Percentiles rank a stretch among this genome's conserved stretches.
Evolutionary conservation across 2,797 vertebrate species (phyloP).

Genomic region (Distichodus sexfasciatus): DNA sequence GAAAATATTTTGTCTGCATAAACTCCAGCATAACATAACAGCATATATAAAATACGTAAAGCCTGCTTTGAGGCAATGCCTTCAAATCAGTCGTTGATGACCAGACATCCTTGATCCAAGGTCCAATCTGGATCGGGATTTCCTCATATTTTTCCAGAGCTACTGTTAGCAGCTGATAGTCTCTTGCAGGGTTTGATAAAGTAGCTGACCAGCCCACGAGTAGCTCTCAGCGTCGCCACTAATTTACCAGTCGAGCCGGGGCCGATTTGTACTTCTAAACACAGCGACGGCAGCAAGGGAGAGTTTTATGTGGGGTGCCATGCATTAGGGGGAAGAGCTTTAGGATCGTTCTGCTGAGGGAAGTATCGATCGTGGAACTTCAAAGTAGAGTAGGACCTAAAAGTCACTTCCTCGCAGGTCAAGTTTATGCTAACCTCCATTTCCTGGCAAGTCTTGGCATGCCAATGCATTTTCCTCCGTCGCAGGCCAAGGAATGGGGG

Average conservation of each 20-base stretch:
- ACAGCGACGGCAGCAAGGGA: constrained; percentile 19
- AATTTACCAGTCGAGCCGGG: constrained; percentile 30
- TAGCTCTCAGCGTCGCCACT: constrained; percentile 17
- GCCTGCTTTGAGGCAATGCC: no score
- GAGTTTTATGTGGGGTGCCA: constrained; percentile 35
- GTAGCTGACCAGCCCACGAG: not conserved
- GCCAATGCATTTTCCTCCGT: constrained; percentile 13
- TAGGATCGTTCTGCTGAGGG: constrained; percentile 27
- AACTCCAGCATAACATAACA: no score
- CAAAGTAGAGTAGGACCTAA: constrained; percentile 32
- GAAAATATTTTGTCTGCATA: no score
- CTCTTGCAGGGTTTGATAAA: not conserved
- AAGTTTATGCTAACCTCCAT: constrained; percentile 24
- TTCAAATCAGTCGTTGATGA: no score
- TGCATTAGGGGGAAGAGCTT: constrained; percentile 36
- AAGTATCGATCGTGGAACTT: constrained; percentile 40
- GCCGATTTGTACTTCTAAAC: constrained; percentile 29
- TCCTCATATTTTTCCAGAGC: not conserved
- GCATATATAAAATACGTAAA: no score
- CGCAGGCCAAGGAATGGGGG: not conserved
- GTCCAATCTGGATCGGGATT: no score
- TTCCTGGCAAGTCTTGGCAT: not conserved
- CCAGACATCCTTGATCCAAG: no score
- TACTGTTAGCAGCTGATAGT: not conserved
- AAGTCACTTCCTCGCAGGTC: constrained; percentile 35